Conservation (phyloP, 2,888 invertebrate species). For the Campopleginae sp. region DNA sequence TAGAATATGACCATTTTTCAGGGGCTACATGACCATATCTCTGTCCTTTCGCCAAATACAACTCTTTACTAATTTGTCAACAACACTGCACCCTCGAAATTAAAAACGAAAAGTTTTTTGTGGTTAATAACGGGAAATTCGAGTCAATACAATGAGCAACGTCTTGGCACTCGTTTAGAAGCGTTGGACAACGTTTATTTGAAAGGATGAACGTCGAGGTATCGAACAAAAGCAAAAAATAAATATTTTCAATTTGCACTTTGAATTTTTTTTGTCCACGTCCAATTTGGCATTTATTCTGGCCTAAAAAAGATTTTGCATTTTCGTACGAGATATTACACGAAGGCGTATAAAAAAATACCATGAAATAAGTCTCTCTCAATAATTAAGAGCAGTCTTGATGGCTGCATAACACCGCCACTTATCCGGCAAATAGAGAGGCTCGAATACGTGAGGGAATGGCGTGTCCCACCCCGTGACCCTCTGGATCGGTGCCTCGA, state of each 20-base stretch:
- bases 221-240: neutral
- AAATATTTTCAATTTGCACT: neutral
- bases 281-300: neutral
- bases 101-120: neutral
- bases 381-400: conserved; percentile 90
- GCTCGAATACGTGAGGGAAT: conserved; percentile 98
- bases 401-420: conserved; percentile 95
- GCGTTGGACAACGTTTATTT: neutral
- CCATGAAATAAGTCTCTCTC: conserved; percentile 7
- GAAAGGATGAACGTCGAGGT: neutral
- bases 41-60: neutral
- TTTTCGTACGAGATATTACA: neutral
- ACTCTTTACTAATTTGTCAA: neutral
- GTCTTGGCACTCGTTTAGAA: neutral
- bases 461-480: conserved; percentile 99
- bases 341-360: neutral
- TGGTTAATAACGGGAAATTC: neutral
- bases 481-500: conserved; percentile 96
- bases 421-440: conserved; percentile 97
- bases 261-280: neutral
- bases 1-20: conserved; percentile 5
- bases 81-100: too few species aligned
- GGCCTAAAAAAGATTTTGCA: neutral
- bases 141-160: neutral
- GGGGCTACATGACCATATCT: neutral